These are phyloP conservation scores for Taeniopygia guttata DNA, from an alignment of 2,797 vertebrate genomes.

Conservation along the genomic window DNA sequence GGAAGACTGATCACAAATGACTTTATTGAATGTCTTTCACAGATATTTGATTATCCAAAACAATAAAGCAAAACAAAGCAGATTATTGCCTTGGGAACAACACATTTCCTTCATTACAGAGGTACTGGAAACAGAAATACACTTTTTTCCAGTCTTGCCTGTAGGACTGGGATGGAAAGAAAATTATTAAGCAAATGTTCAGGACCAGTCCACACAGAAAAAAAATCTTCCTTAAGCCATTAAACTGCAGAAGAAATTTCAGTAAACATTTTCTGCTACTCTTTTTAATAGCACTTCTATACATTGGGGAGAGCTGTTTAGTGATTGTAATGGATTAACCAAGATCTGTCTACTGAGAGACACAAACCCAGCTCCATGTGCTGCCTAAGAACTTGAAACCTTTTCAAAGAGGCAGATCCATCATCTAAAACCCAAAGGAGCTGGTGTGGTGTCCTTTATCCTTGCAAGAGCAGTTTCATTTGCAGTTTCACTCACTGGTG, in stretches of 20 bases:
- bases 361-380: background rate
- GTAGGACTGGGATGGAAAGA: background rate
- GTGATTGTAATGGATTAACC: background rate
- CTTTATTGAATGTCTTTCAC: conserved; percentile 45
- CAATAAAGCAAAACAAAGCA: conserved; percentile 26
- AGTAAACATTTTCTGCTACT: background rate
- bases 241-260: background rate
- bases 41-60: conserved; percentile 46
- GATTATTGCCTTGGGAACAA: conserved; percentile 8
- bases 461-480: background rate
- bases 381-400: background rate
- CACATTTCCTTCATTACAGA: background rate
- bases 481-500: background rate
- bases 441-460: background rate
- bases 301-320: background rate
- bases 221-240: background rate
- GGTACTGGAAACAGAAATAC: background rate
- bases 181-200: background rate
- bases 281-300: background rate
- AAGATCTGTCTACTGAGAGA: background rate
- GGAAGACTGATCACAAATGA: conserved; percentile 29
- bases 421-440: background rate
- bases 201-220: background rate
- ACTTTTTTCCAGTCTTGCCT: background rate
- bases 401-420: background rate